A percentile compares a stretch with the other conserved stretches of the same genome.
Conservation (phyloP, 1,140 invertebrate species). For the Habropoda laboriosa region DNA sequence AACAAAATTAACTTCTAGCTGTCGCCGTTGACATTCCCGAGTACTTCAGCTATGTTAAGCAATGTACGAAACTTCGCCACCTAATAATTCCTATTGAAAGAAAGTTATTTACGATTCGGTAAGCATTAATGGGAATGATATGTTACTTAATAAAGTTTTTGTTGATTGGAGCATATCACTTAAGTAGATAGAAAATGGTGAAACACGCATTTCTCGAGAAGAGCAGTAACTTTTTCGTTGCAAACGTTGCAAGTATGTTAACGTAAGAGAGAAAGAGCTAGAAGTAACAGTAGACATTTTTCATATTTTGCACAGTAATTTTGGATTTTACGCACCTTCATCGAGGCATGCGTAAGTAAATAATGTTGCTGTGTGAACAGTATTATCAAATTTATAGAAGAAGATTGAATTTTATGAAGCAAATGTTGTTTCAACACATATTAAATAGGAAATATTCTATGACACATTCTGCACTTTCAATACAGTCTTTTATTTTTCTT, state of each 20-base stretch:
- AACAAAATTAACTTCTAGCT: neutral
- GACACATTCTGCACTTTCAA: slow-evolving; percentile 17
- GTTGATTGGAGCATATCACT: neutral
- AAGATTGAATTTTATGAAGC: neutral
- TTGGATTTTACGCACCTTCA: slow-evolving; percentile 59
- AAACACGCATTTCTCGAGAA: too few relatives aligned
- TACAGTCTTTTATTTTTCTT: slow-evolving; percentile 17
- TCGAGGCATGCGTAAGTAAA: slow-evolving; percentile 55
- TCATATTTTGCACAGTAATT: slow-evolving; percentile 65
- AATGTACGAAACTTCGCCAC: slow-evolving; percentile 4
- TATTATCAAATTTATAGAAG: neutral
- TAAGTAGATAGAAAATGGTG: neutral
- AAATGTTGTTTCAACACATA: neutral
- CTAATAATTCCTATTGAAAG: slow-evolving; percentile 7
- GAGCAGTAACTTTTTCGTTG: slow-evolving; percentile 36
- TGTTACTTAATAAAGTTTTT: neutral
- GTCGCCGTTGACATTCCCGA: neutral
- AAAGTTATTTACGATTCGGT: neutral
- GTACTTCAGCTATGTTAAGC: neutral
- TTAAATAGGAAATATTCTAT: neutral
- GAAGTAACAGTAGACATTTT: slow-evolving; percentile 68
- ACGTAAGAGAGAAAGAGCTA: slow-evolving; percentile 54
- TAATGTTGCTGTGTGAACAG: neutral
- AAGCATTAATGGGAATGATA: neutral
- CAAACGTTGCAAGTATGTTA: slow-evolving; percentile 30